Conservation (phyloP, 2,888 invertebrate species). For the Mesochorus sp. region DNA sequence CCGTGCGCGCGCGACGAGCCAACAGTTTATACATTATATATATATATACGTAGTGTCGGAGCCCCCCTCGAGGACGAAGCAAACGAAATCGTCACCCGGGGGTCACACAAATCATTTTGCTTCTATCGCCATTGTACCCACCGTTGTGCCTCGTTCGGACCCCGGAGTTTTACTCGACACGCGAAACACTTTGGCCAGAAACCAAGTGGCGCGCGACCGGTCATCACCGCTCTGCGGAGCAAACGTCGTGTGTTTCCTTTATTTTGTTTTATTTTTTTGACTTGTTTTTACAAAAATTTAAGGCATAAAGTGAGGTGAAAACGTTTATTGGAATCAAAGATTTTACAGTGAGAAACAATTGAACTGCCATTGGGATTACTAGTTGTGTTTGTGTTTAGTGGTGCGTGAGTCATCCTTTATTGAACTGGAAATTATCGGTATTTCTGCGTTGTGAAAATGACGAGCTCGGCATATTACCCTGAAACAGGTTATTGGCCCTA, state of each 20-base stretch:
- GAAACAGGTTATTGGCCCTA: slow-evolving; percentile 71
- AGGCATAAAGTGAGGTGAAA: not conserved
- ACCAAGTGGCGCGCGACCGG: slow-evolving; percentile 65
- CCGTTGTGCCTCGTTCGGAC: slow-evolving; percentile 39
- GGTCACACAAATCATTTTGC: slow-evolving; percentile 76
- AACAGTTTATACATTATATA: not conserved
- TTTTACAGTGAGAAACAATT: too few relatives aligned
- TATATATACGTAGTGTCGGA: slow-evolving; percentile 47
- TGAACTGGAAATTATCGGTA: not conserved
- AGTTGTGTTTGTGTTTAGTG: too few relatives aligned
- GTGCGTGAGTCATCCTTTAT: too few relatives aligned
- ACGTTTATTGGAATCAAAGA: too few relatives aligned
- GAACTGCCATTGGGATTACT: not conserved
- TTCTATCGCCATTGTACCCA: slow-evolving; percentile 74
- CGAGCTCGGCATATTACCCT: slow-evolving; percentile 69
- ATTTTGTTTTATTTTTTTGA: not conserved
- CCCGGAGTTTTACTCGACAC: slow-evolving; percentile 51
- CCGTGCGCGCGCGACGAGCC: slow-evolving; percentile 1
- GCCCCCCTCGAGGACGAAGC: slow-evolving; percentile 65
- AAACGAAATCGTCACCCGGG: slow-evolving; percentile 74
- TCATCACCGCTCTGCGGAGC: slow-evolving; percentile 61
- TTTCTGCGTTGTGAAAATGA: slow-evolving; percentile 64
- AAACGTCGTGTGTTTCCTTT: slow-evolving; percentile 24
- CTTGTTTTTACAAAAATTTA: not conserved
- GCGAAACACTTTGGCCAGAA: slow-evolving; percentile 62